Percentiles rank a stretch among this genome's conserved stretches.
Evolutionary conservation across 2,888 invertebrate genomes (phyloP).

Genomic region (Mamestra brassicae): DNA sequence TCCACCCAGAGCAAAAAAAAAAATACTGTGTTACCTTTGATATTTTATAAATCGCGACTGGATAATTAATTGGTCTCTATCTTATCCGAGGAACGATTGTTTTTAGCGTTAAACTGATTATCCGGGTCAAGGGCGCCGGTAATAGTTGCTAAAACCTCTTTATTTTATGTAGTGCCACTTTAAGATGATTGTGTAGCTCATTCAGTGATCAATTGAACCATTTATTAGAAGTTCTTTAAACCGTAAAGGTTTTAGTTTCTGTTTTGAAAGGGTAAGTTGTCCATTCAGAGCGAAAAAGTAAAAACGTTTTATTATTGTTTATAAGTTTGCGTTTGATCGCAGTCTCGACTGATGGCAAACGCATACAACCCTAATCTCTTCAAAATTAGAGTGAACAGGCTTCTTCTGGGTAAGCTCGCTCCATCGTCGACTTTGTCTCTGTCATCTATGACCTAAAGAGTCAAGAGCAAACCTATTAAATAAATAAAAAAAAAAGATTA

Average conservation of each 20-base stretch:
- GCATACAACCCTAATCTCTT: too few species aligned
- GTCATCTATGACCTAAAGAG: too few species aligned
- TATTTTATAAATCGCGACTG: constrained; percentile 23
- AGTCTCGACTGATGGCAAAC: too few species aligned
- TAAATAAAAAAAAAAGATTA: too few species aligned
- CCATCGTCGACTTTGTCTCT: too few species aligned
- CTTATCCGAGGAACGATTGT: constrained; percentile 47
- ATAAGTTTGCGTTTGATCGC: too few species aligned
- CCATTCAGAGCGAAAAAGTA: neutral
- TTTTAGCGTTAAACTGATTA: constrained; percentile 50
- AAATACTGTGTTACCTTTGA: too few species aligned
- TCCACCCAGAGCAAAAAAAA: too few species aligned
- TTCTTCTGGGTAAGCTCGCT: too few species aligned
- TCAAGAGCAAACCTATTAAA: too few species aligned
- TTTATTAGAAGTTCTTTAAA: constrained; percentile 17
- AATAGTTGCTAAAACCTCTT: constrained; percentile 41
- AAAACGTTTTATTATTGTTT: too few species aligned
- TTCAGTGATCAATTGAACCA: constrained; percentile 6
- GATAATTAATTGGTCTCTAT: constrained; percentile 50
- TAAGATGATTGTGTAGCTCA: constrained; percentile 6
- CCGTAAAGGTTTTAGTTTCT: neutral
- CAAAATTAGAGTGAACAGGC: too few species aligned
- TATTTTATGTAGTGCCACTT: constrained; percentile 25
- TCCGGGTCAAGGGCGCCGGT: constrained; percentile 48
- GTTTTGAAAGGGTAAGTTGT: neutral